Base-by-base conservation (phyloP, 2,797 vertebrate genomes). In the Gymnocypris eckloni region DNA sequence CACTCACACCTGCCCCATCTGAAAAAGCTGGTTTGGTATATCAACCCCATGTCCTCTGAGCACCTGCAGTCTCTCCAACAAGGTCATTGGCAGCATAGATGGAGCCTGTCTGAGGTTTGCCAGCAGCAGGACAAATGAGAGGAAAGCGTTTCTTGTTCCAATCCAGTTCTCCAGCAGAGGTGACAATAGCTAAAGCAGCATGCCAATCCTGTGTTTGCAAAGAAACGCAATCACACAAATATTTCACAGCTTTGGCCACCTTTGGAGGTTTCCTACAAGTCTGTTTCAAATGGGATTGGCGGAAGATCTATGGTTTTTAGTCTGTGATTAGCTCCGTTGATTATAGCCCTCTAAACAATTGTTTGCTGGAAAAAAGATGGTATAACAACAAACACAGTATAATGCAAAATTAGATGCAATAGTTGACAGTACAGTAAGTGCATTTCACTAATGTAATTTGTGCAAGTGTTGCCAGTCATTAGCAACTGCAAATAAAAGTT, bases 21-120 rank as follows among this genome's bases (percentile, higher is more conserved):
- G 39, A 84, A 87, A 80, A 82, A 69, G 75, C 69, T 70, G 64
- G 80, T 88, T 76, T 76, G 64, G 72, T 82, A 89, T 54, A 88
- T 76, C 69, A 87, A 56, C 82, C 41, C 50, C 10, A 66, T 82
- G 86, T 83, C 84, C 86, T 61, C 39, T 73, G 83, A 76, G 56
- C 73, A 75, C 84, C 82, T 67, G 83, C 83, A 75, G 87, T 84
- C 88, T 43, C 79, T 61, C 69, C 82, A 77, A 54, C 86, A 89
- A 87, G 88, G 87, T 88, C 90, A 86, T 39, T 69, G 69, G 50
- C 80, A 87, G 69, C 82, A 64, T 43, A 56, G 28, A 75, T 45
- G 67, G 69, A 33, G 52, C 37, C 64, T 66, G 77, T 37, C 67
- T 28, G 79, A 82, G 82, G 79, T 79, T 70, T 71, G 77, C 83